A percentile compares a stretch with the other conserved stretches of the same genome.
phyloP scores from a whole-genome alignment of 2,797 vertebrate genomes.

The Alectoris magna region DNA sequence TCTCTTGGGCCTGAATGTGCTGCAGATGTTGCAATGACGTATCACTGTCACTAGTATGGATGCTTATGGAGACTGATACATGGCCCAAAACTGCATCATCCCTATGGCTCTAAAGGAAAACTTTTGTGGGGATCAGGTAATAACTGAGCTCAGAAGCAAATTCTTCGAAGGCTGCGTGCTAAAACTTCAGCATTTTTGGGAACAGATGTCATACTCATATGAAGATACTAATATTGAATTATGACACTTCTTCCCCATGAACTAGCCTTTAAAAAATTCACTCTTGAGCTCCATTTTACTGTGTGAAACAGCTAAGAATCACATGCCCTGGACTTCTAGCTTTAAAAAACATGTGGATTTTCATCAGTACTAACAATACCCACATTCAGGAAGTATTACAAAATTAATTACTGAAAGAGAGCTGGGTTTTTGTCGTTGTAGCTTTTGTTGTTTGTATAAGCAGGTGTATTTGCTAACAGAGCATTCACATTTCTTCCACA shows the following conservation, averaged over 20 bases:
- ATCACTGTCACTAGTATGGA: background rate
- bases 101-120: background rate
- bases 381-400: background rate
- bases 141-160: background rate
- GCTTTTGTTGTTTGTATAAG: background rate
- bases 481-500: background rate
- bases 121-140: background rate
- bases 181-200: background rate
- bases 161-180: background rate
- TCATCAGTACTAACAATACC: background rate
- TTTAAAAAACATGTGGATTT: background rate
- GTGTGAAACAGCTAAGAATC: background rate
- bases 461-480: background rate
- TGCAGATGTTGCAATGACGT: background rate
- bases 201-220: background rate
- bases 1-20: background rate
- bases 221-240: background rate
- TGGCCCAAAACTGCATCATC: background rate
- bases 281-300: background rate
- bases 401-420: background rate
- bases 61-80: background rate
- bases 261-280: background rate
- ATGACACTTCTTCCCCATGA: background rate
- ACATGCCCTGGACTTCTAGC: background rate
- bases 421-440: background rate